Conservation (phyloP, 2,113 vertebrate species). For the Atlantisia rogersi region DNA sequence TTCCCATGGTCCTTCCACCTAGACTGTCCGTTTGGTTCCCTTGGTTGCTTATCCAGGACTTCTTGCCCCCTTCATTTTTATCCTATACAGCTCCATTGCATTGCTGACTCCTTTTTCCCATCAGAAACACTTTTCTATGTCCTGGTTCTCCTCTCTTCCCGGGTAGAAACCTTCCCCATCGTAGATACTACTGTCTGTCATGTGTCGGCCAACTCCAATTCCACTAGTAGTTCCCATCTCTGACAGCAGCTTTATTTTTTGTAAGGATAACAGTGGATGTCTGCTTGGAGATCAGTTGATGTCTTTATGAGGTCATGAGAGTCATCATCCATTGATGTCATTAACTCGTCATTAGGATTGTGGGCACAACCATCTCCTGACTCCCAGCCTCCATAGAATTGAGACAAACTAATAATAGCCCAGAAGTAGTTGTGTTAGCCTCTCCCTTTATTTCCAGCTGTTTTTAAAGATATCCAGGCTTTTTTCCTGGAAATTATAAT, state of each 20-base stretch:
- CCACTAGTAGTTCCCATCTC: background rate
- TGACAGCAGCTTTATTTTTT: background rate
- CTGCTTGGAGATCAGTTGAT: background rate
- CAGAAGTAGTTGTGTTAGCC: background rate
- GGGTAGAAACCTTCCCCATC: background rate
- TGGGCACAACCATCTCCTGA: background rate
- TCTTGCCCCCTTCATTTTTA: background rate
- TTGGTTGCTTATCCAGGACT: background rate
- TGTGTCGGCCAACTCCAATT: background rate
- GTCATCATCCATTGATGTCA: background rate
- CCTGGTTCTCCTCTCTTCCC: background rate
- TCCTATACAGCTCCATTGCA: background rate
- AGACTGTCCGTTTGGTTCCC: background rate
- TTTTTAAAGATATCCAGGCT: background rate
- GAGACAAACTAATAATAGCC: background rate
- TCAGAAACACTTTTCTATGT: background rate
- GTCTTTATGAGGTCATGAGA: background rate
- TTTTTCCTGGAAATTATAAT: background rate
- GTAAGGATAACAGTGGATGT: background rate
- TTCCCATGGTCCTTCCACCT: background rate
- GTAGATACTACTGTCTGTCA: background rate
- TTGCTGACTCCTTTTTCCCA: background rate
- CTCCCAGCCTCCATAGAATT: background rate
- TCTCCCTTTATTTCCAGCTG: background rate
- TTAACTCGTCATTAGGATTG: rapidly evolving